A percentile compares a stretch with the other conserved stretches of the same genome.
Evolutionary conservation across 2,797 vertebrate species (phyloP).

Genomic region (Megalops cyprinoides): DNA sequence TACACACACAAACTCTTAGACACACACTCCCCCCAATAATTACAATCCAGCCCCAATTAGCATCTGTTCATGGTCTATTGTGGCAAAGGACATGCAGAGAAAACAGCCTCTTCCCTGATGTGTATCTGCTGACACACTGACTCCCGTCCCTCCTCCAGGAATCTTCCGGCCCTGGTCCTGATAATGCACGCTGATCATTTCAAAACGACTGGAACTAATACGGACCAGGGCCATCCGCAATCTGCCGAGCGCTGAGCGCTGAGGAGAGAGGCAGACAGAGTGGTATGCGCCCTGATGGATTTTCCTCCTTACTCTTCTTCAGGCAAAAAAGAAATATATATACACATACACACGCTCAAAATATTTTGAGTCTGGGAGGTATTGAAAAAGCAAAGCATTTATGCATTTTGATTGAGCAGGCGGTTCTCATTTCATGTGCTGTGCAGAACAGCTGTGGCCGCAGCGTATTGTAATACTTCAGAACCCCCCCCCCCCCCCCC

Average conservation of each 20-base stretch:
- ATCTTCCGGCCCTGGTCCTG: constrained; percentile 65
- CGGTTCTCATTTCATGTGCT: constrained; percentile 54
- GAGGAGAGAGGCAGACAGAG: constrained; percentile 45
- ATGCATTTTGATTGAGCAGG: constrained; percentile 48
- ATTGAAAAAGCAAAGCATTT: constrained; percentile 46
- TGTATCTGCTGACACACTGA: neutral
- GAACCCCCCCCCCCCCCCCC: constrained; percentile 38
- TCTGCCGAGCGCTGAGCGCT: constrained; percentile 32
- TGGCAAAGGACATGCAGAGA: constrained; percentile 49
- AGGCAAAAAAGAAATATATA: constrained; percentile 21
- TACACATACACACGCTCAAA: constrained; percentile 44
- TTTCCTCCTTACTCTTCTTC: constrained; percentile 25
- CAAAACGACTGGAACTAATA: constrained; percentile 77
- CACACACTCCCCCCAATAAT: constrained; percentile 47
- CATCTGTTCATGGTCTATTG: constrained; percentile 60
- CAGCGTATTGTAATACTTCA: constrained; percentile 21
- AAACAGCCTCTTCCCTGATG: constrained; percentile 30
- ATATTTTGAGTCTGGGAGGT: constrained; percentile 45
- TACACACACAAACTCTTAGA: constrained; percentile 17
- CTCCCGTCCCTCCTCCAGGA: constrained; percentile 32
- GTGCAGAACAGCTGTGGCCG: constrained; percentile 53
- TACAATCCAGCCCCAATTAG: constrained; percentile 63
- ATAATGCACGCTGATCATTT: constrained; percentile 69
- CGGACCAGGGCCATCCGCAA: constrained; percentile 56
- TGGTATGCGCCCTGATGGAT: constrained; percentile 4